A percentile compares a stretch with the other conserved stretches of the same genome.
These are phyloP conservation scores for Bufo bufo DNA, from an alignment of 2,113 vertebrate genomes.

Conservation along the genomic window DNA sequence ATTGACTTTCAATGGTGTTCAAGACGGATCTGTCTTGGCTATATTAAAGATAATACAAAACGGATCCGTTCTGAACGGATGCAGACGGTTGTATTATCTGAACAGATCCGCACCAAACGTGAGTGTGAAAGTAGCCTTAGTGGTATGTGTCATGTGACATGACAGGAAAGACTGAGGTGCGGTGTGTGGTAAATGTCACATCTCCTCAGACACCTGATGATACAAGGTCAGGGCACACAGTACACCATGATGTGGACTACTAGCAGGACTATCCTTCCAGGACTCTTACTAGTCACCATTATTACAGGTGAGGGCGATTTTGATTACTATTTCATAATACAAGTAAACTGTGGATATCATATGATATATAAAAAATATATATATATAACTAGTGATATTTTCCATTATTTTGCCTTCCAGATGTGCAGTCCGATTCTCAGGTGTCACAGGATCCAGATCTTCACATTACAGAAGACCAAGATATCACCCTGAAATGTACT, in stretches of 20 bases:
- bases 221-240: background rate
- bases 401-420: background rate
- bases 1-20: no score
- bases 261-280: background rate
- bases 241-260: background rate
- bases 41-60: no score
- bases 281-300: background rate
- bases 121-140: no score
- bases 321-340: background rate
- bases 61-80: no score
- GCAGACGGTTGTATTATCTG: no score
- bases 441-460: background rate
- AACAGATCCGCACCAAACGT: no score
- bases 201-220: conserved; percentile 4
- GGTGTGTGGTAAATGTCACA: background rate
- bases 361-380: no score
- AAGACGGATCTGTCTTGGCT: no score
- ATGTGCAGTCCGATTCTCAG: background rate
- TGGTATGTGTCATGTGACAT: background rate
- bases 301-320: background rate
- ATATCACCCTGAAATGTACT: no score
- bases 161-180: background rate
- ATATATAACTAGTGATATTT: no score
- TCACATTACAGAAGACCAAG: no score
- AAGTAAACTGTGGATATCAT: no score